Evolutionary conservation across 1,140 invertebrate genomes (phyloP).

Genomic region (Caerostris extrusa): DNA sequence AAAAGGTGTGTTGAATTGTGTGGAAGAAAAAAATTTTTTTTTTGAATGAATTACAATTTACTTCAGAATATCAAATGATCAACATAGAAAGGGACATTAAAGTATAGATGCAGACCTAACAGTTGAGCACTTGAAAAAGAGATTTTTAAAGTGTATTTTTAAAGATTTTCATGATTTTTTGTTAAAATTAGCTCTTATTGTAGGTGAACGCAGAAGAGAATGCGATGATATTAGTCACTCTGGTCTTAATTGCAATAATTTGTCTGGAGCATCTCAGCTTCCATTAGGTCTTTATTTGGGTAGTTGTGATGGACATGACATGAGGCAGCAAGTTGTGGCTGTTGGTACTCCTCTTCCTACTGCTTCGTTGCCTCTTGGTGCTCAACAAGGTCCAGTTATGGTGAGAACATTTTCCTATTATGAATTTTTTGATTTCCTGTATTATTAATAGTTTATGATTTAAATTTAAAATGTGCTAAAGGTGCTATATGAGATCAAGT

Average conservation of each 20-base stretch:
- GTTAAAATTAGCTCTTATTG: neutral
- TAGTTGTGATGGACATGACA: slow-evolving; percentile 84
- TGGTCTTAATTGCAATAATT: slow-evolving; percentile 52
- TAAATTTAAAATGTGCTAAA: no score
- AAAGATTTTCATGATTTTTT: no score
- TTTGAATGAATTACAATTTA: no score
- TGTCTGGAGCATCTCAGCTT: slow-evolving; percentile 68
- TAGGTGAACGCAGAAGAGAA: slow-evolving; percentile 59
- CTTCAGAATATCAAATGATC: no score
- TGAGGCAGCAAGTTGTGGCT: slow-evolving; percentile 94
- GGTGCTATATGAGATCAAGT: no score
- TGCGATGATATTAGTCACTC: slow-evolving; percentile 50
- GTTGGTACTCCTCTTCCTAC: slow-evolving; percentile 93
- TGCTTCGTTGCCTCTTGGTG: slow-evolving; percentile 86
- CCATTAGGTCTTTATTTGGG: slow-evolving; percentile 78
- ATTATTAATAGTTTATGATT: no score
- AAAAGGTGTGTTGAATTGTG: no score
- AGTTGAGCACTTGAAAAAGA: neutral
- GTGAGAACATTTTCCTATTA: slow-evolving; percentile 79
- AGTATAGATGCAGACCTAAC: neutral
- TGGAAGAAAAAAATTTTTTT: no score
- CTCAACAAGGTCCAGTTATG: slow-evolving; percentile 97
- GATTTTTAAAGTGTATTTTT: neutral
- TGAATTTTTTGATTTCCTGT: neutral
- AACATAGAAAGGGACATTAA: neutral